Evolutionary conservation across 2,113 vertebrate species (phyloP).

Genomic region (Pterocles gutturalis): DNA sequence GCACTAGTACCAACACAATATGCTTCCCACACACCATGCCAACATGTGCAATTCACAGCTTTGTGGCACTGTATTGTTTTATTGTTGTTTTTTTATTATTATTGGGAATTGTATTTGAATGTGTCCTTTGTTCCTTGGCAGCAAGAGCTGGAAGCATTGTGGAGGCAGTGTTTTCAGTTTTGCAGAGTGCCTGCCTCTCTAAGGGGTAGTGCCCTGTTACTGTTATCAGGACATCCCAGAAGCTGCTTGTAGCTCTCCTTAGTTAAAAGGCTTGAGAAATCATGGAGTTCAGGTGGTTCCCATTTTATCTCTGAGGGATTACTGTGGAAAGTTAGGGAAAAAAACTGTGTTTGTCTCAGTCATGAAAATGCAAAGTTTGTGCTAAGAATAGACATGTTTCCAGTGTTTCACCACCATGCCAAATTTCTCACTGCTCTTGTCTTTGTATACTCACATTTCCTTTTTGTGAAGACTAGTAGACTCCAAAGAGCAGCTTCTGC

Average conservation of each 20-base stretch:
- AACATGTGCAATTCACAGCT: background rate
- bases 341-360: slow-evolving; percentile 1
- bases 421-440: background rate
- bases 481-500: background rate
- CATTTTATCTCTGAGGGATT: background rate
- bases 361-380: background rate
- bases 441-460: slow-evolving; percentile 7
- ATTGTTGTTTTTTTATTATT: background rate
- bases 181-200: background rate
- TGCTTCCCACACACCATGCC: background rate
- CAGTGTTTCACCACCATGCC: background rate
- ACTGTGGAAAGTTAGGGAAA: slow-evolving; percentile 3
- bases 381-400: background rate
- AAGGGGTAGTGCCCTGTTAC: background rate
- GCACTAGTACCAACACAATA: background rate
- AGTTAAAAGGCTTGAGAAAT: background rate
- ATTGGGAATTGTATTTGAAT: background rate
- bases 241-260: background rate
- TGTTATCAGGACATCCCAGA: background rate
- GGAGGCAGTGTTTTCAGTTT: background rate
- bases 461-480: background rate
- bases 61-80: background rate
- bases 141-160: background rate
- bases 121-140: background rate
- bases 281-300: background rate